Base-by-base conservation (phyloP, 2,888 invertebrate species). In the Adela reaumurella region DNA sequence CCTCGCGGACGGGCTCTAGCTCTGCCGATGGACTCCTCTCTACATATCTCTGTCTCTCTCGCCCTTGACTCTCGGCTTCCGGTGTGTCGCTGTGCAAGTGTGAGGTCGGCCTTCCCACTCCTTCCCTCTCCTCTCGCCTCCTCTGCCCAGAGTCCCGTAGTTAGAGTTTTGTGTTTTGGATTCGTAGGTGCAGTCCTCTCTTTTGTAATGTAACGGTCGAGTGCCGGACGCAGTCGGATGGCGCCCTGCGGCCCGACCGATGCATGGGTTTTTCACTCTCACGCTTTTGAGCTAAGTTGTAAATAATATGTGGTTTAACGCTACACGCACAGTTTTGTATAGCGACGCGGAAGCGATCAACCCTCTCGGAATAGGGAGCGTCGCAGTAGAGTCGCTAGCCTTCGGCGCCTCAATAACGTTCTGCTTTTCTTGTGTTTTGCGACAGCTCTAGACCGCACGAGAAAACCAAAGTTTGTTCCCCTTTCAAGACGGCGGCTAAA, bases 401-500 rank as follows among this genome's bases (percentile, higher is more conserved):
- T 19, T 45, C 28, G 20, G n/a, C 19, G 45, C 52, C 57, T 56
- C 54, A 63, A 62, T 65, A 65, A 68, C 62, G 59, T 64, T 64
- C 60, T 67, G 70, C 68, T 71, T 76, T 48, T 71, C 59, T 53
- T 65, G 72, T 73, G 66, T 68, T 69, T 70, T 71, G 72, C 74
- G 69, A 73, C 79, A 81, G 79, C 76, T 76, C 74, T 78, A 80
- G 76, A 70, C 69, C 77, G 70, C 74, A 78, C 67, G 68, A 76
- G 82, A 84, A 84, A 82, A 80, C 82, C 74, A 84, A 84, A 83
- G 81, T 78, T 71, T 85, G 85, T 82, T 84, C 84, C 76, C 84
- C 86, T 82, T 85, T 86, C 84, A 87, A 86, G 85, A 85, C 84
- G 80, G 85, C 86, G 74, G 83, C 86, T 80, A 85, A 85, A 84